Conservation (phyloP, 2,888 invertebrate species). For the Mythimna loreyi region DNA sequence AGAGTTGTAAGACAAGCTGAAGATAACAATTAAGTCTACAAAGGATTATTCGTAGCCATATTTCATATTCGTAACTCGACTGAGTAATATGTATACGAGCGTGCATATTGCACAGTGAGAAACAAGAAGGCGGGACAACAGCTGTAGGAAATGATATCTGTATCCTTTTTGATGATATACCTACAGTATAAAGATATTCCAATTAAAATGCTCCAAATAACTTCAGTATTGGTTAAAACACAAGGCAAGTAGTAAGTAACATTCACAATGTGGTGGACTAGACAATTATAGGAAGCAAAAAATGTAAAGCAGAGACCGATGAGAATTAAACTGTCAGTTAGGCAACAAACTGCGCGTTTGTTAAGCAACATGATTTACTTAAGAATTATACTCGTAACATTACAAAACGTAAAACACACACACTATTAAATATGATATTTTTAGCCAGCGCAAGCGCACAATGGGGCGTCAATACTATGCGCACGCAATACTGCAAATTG, state of each 20-base stretch:
- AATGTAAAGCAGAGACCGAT: conserved; percentile 46
- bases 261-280: conserved; percentile 2
- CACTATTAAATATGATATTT: conserved; percentile 64
- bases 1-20: conserved; percentile 31
- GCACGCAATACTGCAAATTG: conserved; percentile 59
- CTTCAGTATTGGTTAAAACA: not conserved
- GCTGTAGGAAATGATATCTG: conserved; percentile 22
- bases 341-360: conserved; percentile 52
- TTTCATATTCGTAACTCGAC: conserved; percentile 9
- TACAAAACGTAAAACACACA: conserved; percentile 63
- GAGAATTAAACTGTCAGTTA: conserved; percentile 57
- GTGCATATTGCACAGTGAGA: conserved; percentile 36
- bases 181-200: conserved; percentile 3
- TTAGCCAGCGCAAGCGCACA: conserved; percentile 56
- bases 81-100: conserved; percentile 9
- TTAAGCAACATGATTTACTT: conserved; percentile 62
- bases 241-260: not conserved
- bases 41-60: conserved; percentile 29
- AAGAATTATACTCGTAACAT: conserved; percentile 60
- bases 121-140: conserved; percentile 10
- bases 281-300: conserved; percentile 52
- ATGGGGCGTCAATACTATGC: conserved; percentile 64
- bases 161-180: not conserved
- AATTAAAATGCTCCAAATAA: not conserved
- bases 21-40: conserved; percentile 34